Conservation (phyloP, 2,888 invertebrate genomes). For the Esperia sulphurella region DNA sequence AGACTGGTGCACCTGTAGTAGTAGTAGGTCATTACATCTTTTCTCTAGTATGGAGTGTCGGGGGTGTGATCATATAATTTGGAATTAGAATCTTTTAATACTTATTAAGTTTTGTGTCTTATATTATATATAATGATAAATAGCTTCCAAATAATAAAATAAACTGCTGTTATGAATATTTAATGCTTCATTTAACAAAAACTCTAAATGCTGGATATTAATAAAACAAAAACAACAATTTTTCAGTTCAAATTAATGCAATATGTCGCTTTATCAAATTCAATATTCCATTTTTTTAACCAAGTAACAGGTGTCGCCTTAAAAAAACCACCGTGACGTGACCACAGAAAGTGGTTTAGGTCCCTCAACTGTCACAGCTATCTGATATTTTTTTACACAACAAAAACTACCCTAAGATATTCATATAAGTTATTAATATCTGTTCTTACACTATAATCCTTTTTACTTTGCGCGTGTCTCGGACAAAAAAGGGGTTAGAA, state of each 20-base stretch:
- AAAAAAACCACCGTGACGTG: conserved; percentile 64
- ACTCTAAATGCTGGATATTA: not conserved
- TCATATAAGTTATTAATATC: conserved; percentile 41
- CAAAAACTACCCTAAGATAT: conserved; percentile 41
- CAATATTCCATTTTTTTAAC: conserved; percentile 37
- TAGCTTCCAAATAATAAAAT: no score
- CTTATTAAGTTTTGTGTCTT: no score
- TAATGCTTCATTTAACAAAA: no score
- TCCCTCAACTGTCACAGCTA: conserved; percentile 67
- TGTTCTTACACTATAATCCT: conserved; percentile 29
- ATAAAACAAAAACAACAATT: conserved; percentile 5
- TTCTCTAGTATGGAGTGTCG: no score
- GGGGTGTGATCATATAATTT: no score
- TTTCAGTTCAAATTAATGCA: conserved; percentile 25
- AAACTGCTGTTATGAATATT: no score
- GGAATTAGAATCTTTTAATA: no score
- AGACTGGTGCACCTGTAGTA: no score
- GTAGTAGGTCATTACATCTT: no score
- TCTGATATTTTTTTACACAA: conserved; percentile 46
- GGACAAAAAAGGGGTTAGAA: conserved; percentile 41
- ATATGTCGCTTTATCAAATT: conserved; percentile 53
- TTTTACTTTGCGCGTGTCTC: conserved; percentile 32
- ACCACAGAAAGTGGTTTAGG: conserved; percentile 61
- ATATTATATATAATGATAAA: no score
- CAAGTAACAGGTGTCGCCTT: conserved; percentile 55